A percentile compares a stretch with the other conserved stretches of the same genome.
phyloP scores from a whole-genome alignment of 2,888 invertebrate species.

The Tenthredo distinguenda region DNA sequence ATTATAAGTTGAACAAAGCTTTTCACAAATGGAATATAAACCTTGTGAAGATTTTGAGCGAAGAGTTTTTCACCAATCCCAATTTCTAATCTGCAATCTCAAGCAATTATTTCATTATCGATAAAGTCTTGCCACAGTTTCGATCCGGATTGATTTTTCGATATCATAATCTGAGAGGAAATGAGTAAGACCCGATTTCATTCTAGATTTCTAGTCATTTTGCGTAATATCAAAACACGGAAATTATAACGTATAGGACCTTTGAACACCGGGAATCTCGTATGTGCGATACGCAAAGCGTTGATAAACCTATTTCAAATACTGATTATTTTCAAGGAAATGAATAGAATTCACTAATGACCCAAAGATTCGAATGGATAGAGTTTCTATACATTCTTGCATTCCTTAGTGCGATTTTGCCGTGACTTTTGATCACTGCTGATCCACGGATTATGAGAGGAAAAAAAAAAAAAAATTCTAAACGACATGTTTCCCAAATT shows the following conservation, averaged over 20 bases:
- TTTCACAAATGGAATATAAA: background rate
- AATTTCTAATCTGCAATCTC: background rate
- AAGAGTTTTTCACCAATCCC: background rate
- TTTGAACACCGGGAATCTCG: background rate
- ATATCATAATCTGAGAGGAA: too few relatives aligned
- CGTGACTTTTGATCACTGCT: background rate
- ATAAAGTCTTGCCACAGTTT: background rate
- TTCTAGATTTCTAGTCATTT: background rate
- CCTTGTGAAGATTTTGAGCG: background rate
- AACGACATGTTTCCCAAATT: background rate
- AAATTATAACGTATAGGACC: background rate
- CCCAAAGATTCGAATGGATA: background rate
- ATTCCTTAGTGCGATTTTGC: background rate
- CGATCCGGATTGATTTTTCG: background rate
- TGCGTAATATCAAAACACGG: background rate
- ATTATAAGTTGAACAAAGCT: background rate
- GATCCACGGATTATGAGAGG: background rate
- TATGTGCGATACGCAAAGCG: background rate
- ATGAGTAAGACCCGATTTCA: background rate
- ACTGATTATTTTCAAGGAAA: background rate
- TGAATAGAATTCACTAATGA: background rate
- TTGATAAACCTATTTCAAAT: background rate
- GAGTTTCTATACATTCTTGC: background rate
- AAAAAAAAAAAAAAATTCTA: too few relatives aligned
- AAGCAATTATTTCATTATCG: too few relatives aligned